Percentiles rank a stretch among this genome's conserved stretches.
These are phyloP conservation scores for Crioceris asparagi DNA, from an alignment of 2,888 invertebrate species.

Conservation along the genomic window DNA sequence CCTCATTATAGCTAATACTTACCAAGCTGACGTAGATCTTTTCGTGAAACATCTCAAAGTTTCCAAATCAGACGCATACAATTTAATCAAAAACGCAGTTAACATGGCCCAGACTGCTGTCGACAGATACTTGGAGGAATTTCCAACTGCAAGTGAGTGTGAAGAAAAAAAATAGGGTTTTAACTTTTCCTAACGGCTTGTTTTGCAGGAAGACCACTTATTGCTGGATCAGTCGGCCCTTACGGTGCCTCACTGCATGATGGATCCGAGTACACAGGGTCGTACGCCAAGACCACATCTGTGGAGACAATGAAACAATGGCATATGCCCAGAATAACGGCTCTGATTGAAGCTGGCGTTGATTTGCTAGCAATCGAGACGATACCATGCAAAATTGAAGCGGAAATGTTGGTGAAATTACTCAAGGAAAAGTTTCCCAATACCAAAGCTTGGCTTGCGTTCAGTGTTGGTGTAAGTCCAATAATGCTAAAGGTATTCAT, in stretches of 20 bases:
- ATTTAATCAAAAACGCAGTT: slow-evolving; percentile 65
- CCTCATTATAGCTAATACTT: slow-evolving; percentile 78
- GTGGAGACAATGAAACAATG: slow-evolving; percentile 59
- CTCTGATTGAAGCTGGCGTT: slow-evolving; percentile 68
- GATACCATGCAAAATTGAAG: slow-evolving; percentile 76
- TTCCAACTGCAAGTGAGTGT: too few species aligned
- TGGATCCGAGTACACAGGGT: slow-evolving; percentile 88
- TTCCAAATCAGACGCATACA: slow-evolving; percentile 53
- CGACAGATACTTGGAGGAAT: slow-evolving; percentile 45
- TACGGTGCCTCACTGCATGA: slow-evolving; percentile 86
- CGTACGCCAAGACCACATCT: slow-evolving; percentile 58
- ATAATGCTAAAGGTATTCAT: slow-evolving; percentile 1
- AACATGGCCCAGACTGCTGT: slow-evolving; percentile 63
- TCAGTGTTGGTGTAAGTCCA: slow-evolving; percentile 67
- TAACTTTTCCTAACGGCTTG: slow-evolving; percentile 1
- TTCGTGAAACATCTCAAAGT: slow-evolving; percentile 65
- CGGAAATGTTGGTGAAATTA: slow-evolving; percentile 68
- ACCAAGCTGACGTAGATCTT: slow-evolving; percentile 74
- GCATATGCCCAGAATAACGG: slow-evolving; percentile 74
- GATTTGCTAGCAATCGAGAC: slow-evolving; percentile 87
- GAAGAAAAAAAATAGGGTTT: too few species aligned
- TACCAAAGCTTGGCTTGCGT: slow-evolving; percentile 75
- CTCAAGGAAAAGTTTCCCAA: slow-evolving; percentile 63
- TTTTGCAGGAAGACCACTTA: slow-evolving; percentile 41
- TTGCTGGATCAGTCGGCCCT: slow-evolving; percentile 87